Conservation (phyloP, 2,797 vertebrate genomes). For the Betta splendens region DNA sequence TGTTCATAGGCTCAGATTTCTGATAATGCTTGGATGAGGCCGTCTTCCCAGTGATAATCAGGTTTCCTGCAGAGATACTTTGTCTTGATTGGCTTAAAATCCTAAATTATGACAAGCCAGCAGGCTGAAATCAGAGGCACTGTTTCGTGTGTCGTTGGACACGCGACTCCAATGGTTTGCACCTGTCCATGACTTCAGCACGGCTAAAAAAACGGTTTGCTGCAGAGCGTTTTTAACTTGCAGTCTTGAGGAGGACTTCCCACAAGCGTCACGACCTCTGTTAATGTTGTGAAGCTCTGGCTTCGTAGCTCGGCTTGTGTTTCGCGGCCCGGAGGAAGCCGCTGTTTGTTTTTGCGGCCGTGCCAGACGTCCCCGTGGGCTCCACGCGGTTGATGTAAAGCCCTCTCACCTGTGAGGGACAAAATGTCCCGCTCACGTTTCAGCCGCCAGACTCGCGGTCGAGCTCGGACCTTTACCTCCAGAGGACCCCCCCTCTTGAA, state of each 20-base stretch:
- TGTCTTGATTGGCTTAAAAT: conserved; percentile 16
- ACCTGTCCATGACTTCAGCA: conserved; percentile 15
- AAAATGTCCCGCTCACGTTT: conserved; percentile 46
- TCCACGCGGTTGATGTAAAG: conserved; percentile 47
- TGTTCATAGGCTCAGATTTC: conserved; percentile 14
- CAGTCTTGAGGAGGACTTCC: conserved; percentile 31
- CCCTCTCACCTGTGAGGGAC: conserved; percentile 60
- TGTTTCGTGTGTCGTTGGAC: conserved; percentile 10
- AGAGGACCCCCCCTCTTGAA: conserved; percentile 42
- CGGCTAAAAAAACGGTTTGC: conserved; percentile 16
- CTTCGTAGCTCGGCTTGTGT: conserved; percentile 31
- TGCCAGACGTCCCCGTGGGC: conserved; percentile 56
- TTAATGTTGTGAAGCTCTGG: conserved; percentile 36
- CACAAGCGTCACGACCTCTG: too few relatives aligned
- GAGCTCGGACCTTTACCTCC: conserved; percentile 41
- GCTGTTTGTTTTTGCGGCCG: conserved; percentile 62
- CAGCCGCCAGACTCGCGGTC: conserved; percentile 27
- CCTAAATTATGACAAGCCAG: conserved; percentile 19
- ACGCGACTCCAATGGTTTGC: too few relatives aligned
- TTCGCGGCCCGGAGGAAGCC: conserved; percentile 43
- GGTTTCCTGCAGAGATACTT: conserved; percentile 19
- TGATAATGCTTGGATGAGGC: conserved; percentile 19
- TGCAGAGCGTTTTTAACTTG: conserved; percentile 49
- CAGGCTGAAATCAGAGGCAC: conserved; percentile 7
- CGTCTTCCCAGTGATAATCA: conserved; percentile 26